Base-by-base conservation (phyloP, 2,888 invertebrate genomes). In the Lasioglossum malachurum region DNA sequence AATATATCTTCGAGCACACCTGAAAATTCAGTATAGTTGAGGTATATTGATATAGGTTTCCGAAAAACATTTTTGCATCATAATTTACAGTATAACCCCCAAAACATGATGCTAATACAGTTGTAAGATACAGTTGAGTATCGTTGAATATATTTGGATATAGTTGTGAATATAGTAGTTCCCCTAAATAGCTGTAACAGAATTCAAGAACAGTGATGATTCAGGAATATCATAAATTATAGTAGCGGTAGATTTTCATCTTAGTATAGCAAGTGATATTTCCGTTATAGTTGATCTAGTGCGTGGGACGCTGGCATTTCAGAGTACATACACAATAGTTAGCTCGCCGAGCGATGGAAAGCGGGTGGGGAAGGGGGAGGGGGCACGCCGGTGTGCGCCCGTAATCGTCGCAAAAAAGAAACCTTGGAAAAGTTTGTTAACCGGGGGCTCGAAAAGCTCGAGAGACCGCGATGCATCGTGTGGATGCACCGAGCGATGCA, bases 401-500 rank as follows among this genome's bases (percentile, higher is more conserved):
- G 69, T 38, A 23, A 69, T 38, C 69, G 69, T 69, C 19, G 38
- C 69, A 12, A 69, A 69, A 69, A 38, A 16, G 46, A n/a, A 27
- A 72, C 38, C 19, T 16, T 67, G 19, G 60, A 73, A 64, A 81
- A 77, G 73, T 73, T 80, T 5, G 49, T 53, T 64, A 16, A 10
- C 35, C 41, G 35, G 8, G 8, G 7, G 35, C 12, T 57, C 16
- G 67, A 77, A 67, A 72, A 44, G 23, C 7, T 73, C 64, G 41
- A 31, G 69, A 35, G 69, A 57, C 57, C 46, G 31, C 71, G n/a
- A 64, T 73, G 72, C 73, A 31, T 41, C 73, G 76, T 10, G 67
- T 27, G 49, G n/a, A 79, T 76, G 46, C 38, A 67, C 73, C 38
- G 53, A 78, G 53, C 38, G 46, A 44, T 49, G 74, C 80, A 38